phyloP scores from a whole-genome alignment of 2,888 invertebrate species.

The Metalampra italica region DNA sequence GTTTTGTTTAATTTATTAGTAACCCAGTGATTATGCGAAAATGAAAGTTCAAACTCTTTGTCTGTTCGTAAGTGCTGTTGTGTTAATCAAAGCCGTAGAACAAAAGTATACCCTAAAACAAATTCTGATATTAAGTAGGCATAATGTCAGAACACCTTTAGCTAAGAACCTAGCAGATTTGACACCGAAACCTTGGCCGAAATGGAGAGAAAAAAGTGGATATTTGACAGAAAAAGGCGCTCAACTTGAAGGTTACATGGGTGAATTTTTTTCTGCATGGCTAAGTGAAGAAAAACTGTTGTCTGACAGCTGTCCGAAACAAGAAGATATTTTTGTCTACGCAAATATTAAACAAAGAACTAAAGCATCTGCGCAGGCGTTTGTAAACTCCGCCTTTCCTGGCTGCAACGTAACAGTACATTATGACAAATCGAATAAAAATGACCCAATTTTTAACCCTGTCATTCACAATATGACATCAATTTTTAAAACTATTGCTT shows the following conservation, averaged over 20 bases:
- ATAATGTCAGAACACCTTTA: conserved; percentile 56
- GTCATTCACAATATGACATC: conserved; percentile 49
- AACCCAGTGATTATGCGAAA: not conserved
- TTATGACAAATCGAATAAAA: conserved; percentile 24
- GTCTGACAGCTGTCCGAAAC: conserved; percentile 34
- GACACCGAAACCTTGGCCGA: conserved; percentile 50
- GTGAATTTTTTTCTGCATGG: conserved; percentile 43
- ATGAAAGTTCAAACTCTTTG: not conserved
- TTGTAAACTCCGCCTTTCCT: conserved; percentile 50
- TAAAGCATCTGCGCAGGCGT: conserved; percentile 50
- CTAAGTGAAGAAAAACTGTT: conserved; percentile 38
- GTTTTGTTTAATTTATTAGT: not conserved
- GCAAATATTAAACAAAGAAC: conserved; percentile 58
- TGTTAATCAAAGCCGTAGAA: not conserved
- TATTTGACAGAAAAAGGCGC: conserved; percentile 52
- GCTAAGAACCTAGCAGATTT: conserved; percentile 39
- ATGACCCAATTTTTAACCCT: conserved; percentile 55
- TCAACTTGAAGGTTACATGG: conserved; percentile 54
- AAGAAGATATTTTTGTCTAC: conserved; percentile 51
- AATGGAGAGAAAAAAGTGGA: conserved; percentile 48
- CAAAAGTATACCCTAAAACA: conserved; percentile 27
- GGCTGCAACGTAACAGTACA: conserved; percentile 51
- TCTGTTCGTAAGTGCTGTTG: not conserved
- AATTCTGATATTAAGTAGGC: conserved; percentile 54
- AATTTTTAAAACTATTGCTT: conserved; percentile 36